A percentile compares a stretch with the other conserved stretches of the same genome.
phyloP scores from a whole-genome alignment of 2,113 vertebrate genomes.

The Setophaga coronata region DNA sequence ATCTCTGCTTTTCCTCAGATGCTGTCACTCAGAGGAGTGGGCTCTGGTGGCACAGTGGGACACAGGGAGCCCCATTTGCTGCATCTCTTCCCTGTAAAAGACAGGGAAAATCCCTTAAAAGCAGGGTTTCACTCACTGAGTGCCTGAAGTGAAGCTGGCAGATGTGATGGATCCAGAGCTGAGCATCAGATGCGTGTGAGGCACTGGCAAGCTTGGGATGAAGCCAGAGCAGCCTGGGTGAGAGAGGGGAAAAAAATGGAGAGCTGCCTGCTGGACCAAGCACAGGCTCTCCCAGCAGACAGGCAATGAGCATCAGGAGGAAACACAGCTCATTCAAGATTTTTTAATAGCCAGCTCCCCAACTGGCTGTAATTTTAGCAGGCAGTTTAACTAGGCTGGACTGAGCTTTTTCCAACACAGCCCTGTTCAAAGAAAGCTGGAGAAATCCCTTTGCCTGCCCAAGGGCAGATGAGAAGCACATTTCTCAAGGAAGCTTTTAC shows the following conservation, averaged over 20 bases:
- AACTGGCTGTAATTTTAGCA: constrained; percentile 44
- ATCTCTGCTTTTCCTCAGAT: neutral
- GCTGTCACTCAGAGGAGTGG: neutral
- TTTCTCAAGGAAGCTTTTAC: neutral
- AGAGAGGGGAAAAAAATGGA: neutral
- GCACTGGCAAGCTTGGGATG: neutral
- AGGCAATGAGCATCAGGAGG: neutral
- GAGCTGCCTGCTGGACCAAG: neutral
- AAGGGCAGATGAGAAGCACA: neutral
- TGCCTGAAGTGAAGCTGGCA: neutral
- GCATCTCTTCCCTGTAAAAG: neutral
- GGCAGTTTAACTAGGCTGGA: constrained; percentile 4
- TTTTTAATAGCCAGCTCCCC: constrained; percentile 16
- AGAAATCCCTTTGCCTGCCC: neutral
- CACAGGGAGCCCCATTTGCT: neutral
- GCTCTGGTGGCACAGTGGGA: neutral
- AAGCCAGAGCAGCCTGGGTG: neutral
- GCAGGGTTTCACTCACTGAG: neutral
- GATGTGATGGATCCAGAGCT: neutral
- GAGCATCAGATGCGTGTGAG: neutral
- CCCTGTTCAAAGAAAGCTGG: neutral
- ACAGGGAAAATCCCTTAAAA: neutral
- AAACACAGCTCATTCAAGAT: neutral
- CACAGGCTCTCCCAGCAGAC: neutral
- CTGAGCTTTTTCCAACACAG: neutral